These are phyloP conservation scores for Cotesia glomerata DNA, from an alignment of 1,140 invertebrate species.

Conservation along the genomic window DNA sequence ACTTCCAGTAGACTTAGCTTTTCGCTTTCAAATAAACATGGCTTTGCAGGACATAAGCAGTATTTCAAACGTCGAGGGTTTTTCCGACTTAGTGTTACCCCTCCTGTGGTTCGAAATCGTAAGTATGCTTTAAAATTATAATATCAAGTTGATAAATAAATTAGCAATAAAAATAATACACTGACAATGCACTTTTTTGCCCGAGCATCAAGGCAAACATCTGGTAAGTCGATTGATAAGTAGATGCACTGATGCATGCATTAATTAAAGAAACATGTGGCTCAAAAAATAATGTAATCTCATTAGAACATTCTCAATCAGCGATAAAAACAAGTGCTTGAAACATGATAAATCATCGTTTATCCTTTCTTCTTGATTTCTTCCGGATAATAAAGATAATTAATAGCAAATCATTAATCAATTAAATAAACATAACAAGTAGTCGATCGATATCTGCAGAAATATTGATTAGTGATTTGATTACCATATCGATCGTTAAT, in stretches of 20 bases:
- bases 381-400: neutral
- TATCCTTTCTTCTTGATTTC: neutral
- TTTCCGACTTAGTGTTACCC: conserved; percentile 74
- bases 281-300: conserved; percentile 8
- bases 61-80: conserved; percentile 69
- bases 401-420: neutral
- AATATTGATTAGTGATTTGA: too few relatives aligned
- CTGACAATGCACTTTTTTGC: neutral
- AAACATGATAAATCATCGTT: neutral
- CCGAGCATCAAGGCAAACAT: too few relatives aligned
- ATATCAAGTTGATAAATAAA: neutral
- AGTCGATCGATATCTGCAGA: too few relatives aligned
- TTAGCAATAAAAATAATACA: neutral
- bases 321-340: too few relatives aligned
- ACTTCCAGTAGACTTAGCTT: conserved; percentile 74
- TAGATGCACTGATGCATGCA: too few relatives aligned
- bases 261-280: too few relatives aligned
- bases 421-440: neutral
- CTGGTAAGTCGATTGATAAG: too few relatives aligned
- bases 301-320: neutral
- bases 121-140: conserved; percentile 59
- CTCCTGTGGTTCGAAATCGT: conserved; percentile 86
- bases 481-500: too few relatives aligned
- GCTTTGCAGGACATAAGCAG: conserved; percentile 70
- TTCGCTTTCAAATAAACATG: conserved; percentile 86